phyloP scores from a whole-genome alignment of 2,113 vertebrate species.

The Xiphophorus hellerii region DNA sequence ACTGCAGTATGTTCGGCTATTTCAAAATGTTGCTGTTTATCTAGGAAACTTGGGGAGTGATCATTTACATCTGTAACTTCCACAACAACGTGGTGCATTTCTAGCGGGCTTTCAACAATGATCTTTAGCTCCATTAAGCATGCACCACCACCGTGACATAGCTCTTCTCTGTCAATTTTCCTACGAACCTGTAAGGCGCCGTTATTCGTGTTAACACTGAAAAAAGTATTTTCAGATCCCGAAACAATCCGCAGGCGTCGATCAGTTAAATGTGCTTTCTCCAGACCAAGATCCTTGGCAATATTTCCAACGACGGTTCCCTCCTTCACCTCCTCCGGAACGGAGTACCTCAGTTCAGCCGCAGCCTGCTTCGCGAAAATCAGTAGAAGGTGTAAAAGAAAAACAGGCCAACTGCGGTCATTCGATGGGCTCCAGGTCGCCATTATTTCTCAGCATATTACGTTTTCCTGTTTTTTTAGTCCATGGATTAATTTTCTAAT shows the following conservation, averaged over 20 bases:
- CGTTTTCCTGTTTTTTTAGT: not conserved
- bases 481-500: not conserved
- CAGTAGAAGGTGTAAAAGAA: constrained; percentile 16
- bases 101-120: constrained; percentile 75
- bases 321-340: constrained; percentile 73
- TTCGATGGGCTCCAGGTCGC: not conserved
- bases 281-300: constrained; percentile 78
- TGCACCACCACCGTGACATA: constrained; percentile 61
- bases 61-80: constrained; percentile 80
- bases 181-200: constrained; percentile 64
- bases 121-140: constrained; percentile 76
- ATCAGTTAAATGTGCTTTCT: constrained; percentile 40
- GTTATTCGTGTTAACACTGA: constrained; percentile 70
- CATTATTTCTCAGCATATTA: not conserved
- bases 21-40: constrained; percentile 60
- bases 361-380: constrained; percentile 20
- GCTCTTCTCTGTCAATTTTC: constrained; percentile 76
- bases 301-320: constrained; percentile 68
- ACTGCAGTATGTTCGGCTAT: constrained; percentile 70
- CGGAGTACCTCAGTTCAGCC: constrained; percentile 71
- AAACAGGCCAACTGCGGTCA: not conserved
- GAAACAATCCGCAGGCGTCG: constrained; percentile 73
- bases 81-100: constrained; percentile 72
- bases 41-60: constrained; percentile 73
- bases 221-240: constrained; percentile 54